A percentile compares a stretch with the other conserved stretches of the same genome.
Conservation (phyloP, 1,140 invertebrate genomes). For the Mycetomoellerius zeteki region DNA sequence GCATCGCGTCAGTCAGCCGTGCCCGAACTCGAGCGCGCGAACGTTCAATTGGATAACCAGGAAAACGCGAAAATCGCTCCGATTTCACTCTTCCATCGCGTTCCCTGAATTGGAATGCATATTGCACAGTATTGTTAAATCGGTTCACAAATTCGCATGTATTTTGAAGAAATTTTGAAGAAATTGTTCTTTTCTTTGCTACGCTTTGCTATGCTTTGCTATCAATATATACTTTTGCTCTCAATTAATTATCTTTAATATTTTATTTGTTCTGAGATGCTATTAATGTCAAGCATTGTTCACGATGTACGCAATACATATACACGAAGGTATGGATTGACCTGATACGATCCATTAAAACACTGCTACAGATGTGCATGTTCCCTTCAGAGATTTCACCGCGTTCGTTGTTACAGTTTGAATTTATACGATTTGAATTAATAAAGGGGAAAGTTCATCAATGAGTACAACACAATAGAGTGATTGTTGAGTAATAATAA, state of each 20-base stretch:
- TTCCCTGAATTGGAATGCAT: neutral
- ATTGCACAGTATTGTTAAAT: neutral
- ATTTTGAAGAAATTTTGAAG: neutral
- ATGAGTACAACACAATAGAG: neutral
- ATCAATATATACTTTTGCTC: too few species aligned
- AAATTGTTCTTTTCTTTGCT: neutral
- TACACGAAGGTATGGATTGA: conserved; percentile 4
- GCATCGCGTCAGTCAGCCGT: conserved; percentile 29
- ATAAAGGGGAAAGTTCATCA: conserved; percentile 11
- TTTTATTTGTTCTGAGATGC: neutral
- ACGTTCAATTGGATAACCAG: neutral
- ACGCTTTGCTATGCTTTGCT: too few species aligned
- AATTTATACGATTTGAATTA: conserved; percentile 25
- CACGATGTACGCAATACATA: conserved; percentile 2
- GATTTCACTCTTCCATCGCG: neutral
- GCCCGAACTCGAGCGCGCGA: neutral
- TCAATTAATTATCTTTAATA: neutral
- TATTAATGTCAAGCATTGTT: neutral
- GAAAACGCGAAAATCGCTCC: conserved; percentile 28
- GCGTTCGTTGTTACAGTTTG: neutral
- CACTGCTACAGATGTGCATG: neutral
- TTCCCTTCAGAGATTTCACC: conserved; percentile 15
- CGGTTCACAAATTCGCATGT: neutral
- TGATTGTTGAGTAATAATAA: conserved; percentile 15
- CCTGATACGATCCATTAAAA: conserved; percentile 17